phyloP scores from a whole-genome alignment of 2,113 vertebrate species.

The Malurus melanocephalus region DNA sequence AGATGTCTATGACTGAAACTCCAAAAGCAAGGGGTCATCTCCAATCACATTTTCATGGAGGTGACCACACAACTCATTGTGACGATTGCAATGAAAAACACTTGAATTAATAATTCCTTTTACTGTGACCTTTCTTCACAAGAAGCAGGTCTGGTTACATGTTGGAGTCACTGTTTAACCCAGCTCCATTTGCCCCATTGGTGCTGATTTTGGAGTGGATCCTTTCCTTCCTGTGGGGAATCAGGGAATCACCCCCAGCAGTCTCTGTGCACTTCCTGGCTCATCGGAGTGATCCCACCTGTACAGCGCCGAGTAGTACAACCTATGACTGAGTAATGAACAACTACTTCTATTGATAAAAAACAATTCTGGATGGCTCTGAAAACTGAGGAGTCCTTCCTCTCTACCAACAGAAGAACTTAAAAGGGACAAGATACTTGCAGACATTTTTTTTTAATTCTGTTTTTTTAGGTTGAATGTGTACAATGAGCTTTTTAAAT shows the following conservation, averaged over 20 bases:
- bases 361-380: neutral
- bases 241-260: neutral
- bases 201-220: neutral
- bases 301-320: too few species aligned
- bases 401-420: neutral
- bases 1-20: neutral
- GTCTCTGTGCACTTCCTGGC: fast-evolving
- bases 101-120: neutral
- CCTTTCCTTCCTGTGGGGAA: neutral
- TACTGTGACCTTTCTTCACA: neutral
- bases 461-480: neutral
- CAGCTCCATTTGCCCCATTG: neutral
- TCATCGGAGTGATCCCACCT: neutral
- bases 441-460: neutral
- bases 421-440: neutral
- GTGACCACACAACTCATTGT: neutral
- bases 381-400: neutral
- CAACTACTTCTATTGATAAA: neutral
- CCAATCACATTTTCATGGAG: neutral
- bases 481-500: neutral
- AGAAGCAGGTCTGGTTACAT: neutral
- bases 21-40: neutral
- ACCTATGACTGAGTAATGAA: fast-evolving
- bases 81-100: neutral
- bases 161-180: neutral